Base-by-base conservation (phyloP, 92 coral and sea anemone species). In the Porites lobata region DNA sequence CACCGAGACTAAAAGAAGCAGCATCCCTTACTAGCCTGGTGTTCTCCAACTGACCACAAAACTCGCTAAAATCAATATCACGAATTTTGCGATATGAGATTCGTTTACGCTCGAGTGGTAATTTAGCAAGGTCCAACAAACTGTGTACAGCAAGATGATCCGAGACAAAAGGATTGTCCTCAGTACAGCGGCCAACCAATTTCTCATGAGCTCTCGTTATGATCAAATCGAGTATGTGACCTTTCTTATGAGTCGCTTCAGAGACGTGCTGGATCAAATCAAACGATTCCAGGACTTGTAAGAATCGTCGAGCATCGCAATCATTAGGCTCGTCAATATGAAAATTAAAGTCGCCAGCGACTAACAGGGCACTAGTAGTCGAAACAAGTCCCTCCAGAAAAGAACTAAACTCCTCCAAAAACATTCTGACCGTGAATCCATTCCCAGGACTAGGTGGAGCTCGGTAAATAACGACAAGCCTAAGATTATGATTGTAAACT, bases 321-420 rank as follows among this genome's bases (percentile, higher is more conserved):
- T 61, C 68, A 63, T 1, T 26, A 26, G 29, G 29, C 29, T 26
- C 29, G 29, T 26, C 29, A 22, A 15, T 11, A 26, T 84, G 81
- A 62, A 84, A 72, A 61, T 84, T 84, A 54, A 84, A 84, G 29
- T 84, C 88, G 18, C 85, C 85, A 64, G 65, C 56, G 11, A 80
- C 43, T 22, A 83, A 52, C 17, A 83, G 53, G n/a, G 68, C 50
- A 21, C 64, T 80, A 62, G 87, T 64, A 70, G 69, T 71, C 47
- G 56, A 26, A 71, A 83, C 43, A 72, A 50, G 43, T 58, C 47
- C 29, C 19, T 67, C 87, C n/a, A 82, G 50, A 22, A 69, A 69
- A 53, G 78, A 18, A 20, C 65, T 62, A 57, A 82, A 69, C 71
- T 82, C 87, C 15, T 69, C 87, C 12, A 82, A 64, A 47, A 69